Percentiles rank a stretch among this genome's conserved stretches.
Conservation (phyloP, 2,113 vertebrate genomes). For the Donacobius atricapilla region DNA sequence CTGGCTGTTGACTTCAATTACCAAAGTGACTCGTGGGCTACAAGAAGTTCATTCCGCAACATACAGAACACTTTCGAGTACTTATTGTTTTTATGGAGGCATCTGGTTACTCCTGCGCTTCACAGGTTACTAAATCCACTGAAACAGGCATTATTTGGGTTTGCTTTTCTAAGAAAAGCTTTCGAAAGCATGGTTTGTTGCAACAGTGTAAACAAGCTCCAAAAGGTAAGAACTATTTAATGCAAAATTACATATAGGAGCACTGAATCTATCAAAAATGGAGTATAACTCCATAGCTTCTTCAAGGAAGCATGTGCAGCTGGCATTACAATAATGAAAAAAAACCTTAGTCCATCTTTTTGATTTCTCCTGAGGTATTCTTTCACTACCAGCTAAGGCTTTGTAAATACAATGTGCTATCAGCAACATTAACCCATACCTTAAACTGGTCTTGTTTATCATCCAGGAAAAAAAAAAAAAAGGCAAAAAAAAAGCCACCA, state of each 20-base stretch:
- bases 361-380: not conserved
- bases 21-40: slow-evolving; percentile 2
- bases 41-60: slow-evolving; percentile 19
- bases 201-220: not conserved
- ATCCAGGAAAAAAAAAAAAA: not conserved
- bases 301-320: slow-evolving; percentile 41
- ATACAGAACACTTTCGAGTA: not conserved
- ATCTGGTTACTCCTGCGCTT: not conserved
- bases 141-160: not conserved
- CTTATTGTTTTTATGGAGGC: not conserved
- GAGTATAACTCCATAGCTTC: slow-evolving; percentile 36
- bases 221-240: not conserved
- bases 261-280: slow-evolving; percentile 17
- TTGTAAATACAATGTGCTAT: slow-evolving; percentile 38
- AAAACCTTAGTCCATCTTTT: slow-evolving; percentile 33
- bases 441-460: slow-evolving; percentile 27
- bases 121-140: not conserved
- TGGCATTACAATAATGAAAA: not conserved
- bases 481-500: slow-evolving; percentile 34
- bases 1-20: slow-evolving; percentile 52
- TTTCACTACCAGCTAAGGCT: slow-evolving; percentile 18
- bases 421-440: slow-evolving; percentile 15
- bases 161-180: not conserved
- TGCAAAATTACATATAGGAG: not conserved
- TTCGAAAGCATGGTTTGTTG: not conserved